phyloP scores from a whole-genome alignment of 2,113 vertebrate species.

The Ammodramus savannarum region DNA sequence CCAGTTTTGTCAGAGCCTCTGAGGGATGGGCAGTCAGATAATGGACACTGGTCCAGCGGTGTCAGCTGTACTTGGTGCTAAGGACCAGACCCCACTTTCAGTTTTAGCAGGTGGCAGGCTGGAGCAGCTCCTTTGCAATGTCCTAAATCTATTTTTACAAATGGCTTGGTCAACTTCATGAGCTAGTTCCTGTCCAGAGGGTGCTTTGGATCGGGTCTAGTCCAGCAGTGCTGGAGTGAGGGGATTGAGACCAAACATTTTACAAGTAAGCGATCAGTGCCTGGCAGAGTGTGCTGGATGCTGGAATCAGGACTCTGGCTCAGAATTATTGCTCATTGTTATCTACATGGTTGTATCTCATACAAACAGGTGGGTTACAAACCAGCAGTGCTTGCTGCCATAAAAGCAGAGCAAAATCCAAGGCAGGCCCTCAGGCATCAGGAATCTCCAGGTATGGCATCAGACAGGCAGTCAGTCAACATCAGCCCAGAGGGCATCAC shows the following conservation, averaged over 20 bases:
- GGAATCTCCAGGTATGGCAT: background rate
- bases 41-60: background rate
- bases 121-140: background rate
- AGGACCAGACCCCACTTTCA: background rate
- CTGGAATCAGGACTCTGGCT: background rate
- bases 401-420: background rate
- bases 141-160: background rate
- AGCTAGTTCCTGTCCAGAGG: background rate
- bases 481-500: background rate
- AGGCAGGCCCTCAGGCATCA: background rate
- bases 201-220: background rate
- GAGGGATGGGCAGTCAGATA: background rate
- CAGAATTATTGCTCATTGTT: background rate
- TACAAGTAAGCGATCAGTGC: fast-evolving
- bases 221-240: background rate
- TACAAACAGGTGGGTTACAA: background rate
- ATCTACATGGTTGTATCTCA: fast-evolving
- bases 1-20: constrained; percentile 5
- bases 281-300: background rate
- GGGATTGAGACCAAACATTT: background rate
- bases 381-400: background rate
- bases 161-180: background rate
- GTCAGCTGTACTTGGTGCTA: background rate
- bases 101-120: background rate
- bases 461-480: background rate